These are phyloP conservation scores for Candoia aspera DNA, from an alignment of 2,113 vertebrate species.

Conservation along the genomic window DNA sequence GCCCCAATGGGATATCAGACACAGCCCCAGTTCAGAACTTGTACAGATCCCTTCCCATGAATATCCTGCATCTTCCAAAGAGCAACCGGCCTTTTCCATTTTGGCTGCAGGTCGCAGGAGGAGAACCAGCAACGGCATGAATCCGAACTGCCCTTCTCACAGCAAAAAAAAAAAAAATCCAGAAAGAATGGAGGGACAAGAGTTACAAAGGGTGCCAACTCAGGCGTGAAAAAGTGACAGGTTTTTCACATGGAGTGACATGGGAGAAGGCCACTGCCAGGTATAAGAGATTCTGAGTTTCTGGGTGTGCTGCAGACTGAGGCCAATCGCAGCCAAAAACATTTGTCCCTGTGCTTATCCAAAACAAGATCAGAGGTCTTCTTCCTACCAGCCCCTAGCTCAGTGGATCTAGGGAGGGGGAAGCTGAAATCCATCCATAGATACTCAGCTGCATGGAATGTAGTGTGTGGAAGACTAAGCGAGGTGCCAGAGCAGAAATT, in stretches of 20 bases:
- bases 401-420: not conserved
- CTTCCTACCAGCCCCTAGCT: accelerated
- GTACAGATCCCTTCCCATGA: not conserved
- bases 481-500: not conserved
- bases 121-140: not conserved
- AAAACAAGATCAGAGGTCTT: too few species aligned
- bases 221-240: not conserved
- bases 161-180: not conserved
- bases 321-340: too few species aligned
- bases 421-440: not conserved
- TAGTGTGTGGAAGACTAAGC: not conserved
- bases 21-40: not conserved
- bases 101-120: not conserved
- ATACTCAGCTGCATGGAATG: not conserved
- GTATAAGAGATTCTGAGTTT: not conserved
- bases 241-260: not conserved
- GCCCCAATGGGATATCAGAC: not conserved
- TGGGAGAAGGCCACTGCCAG: too few species aligned
- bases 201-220: not conserved
- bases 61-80: not conserved
- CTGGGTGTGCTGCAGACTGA: not conserved
- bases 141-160: not conserved
- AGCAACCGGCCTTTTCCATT: not conserved
- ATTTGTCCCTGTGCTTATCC: not conserved
- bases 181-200: too few species aligned